Conservation (phyloP, 2,797 vertebrate genomes). For the Danio albolineatus region DNA sequence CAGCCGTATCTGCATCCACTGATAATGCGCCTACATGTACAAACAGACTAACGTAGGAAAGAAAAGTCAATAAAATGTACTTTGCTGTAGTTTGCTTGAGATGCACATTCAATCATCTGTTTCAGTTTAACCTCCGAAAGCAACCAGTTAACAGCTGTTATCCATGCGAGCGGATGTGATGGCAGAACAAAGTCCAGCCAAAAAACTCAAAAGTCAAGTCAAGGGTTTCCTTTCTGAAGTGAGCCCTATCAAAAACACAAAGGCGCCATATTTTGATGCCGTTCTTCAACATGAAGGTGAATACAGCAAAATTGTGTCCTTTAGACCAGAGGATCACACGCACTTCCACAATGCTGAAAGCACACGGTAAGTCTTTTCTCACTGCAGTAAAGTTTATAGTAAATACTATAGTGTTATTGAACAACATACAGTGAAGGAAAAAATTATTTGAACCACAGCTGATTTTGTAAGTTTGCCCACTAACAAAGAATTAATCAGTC, state of each 20-base stretch:
- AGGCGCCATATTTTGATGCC: background rate
- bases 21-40: background rate
- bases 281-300: background rate
- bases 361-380: background rate
- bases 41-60: background rate
- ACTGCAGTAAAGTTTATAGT: too few relatives aligned
- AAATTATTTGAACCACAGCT: too few relatives aligned
- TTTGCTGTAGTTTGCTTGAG: background rate
- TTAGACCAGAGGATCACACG: conserved; percentile 16
- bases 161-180: background rate
- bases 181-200: conserved; percentile 8
- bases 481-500: too few relatives aligned
- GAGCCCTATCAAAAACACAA: conserved; percentile 14
- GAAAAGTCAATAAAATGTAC: background rate
- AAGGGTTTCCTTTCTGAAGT: conserved; percentile 19
- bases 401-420: too few relatives aligned
- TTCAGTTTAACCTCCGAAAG: background rate
- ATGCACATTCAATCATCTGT: background rate
- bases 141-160: background rate
- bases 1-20: background rate
- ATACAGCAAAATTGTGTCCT: conserved; percentile 3
- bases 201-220: background rate
- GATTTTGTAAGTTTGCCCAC: too few relatives aligned
- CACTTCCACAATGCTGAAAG: conserved; percentile 22
- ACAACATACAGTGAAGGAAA: too few relatives aligned